phyloP scores from a whole-genome alignment of 23 tunicate species.

The Trididemnum clinides region DNA sequence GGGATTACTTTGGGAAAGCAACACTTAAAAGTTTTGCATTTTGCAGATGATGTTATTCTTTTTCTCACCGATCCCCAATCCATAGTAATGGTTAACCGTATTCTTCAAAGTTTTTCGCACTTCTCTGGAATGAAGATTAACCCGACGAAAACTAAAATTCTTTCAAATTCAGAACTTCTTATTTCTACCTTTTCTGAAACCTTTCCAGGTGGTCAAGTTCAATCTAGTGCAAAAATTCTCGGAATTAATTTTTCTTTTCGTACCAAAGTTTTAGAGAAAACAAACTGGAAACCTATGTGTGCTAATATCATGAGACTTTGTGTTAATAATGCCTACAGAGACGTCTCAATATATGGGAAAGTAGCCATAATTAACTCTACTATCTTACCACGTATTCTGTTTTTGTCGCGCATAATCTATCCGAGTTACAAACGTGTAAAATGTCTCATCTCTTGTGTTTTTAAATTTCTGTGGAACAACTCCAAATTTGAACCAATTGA shows the following conservation, averaged over 20 bases:
- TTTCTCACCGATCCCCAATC: neutral
- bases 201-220: neutral
- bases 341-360: neutral
- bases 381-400: neutral
- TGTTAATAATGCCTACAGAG: neutral
- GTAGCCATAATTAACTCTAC: neutral
- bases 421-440: too few relatives aligned
- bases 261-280: neutral
- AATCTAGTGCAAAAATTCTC: neutral
- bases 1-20: neutral
- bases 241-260: neutral
- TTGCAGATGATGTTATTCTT: slow-evolving; percentile 40
- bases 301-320: neutral
- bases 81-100: neutral
- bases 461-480: too few relatives aligned
- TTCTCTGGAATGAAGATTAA: slow-evolving; percentile 32
- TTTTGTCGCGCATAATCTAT: too few relatives aligned
- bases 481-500: too few relatives aligned
- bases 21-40: slow-evolving; percentile 24
- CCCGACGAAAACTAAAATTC: slow-evolving; percentile 24
- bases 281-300: neutral
- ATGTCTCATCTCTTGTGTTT: too few relatives aligned
- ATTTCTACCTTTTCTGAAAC: neutral
- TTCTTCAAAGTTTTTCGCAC: neutral
- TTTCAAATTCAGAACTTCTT: neutral